phyloP scores from a whole-genome alignment of 2,888 invertebrate species.

The Celastrina argiolus region DNA sequence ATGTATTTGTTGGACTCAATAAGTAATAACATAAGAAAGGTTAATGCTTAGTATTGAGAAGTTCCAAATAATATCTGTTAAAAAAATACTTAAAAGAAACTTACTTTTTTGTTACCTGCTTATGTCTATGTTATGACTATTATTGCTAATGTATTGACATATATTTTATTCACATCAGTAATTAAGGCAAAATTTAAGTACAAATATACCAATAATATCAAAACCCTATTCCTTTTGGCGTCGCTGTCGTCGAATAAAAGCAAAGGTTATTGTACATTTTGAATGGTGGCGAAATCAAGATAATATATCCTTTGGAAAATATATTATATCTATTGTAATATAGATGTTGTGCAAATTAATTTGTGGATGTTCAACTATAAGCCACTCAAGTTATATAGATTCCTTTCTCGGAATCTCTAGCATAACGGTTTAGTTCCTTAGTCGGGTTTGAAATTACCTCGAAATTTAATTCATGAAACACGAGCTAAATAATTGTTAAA shows the following conservation, averaged over 20 bases:
- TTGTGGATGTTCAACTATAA: neutral
- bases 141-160: too few relatives aligned
- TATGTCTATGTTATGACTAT: too few relatives aligned
- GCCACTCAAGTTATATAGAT: neutral
- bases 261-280: too few relatives aligned
- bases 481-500: neutral
- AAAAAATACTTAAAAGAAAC: neutral
- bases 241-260: too few relatives aligned
- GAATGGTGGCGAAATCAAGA: neutral
- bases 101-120: too few relatives aligned
- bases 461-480: neutral
- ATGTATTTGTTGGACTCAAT: neutral
- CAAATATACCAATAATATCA: too few relatives aligned
- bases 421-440: neutral
- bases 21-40: neutral
- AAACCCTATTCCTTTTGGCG: too few relatives aligned
- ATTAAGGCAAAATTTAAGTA: too few relatives aligned
- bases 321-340: neutral
- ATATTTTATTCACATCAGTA: too few relatives aligned
- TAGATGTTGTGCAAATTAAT: neutral
- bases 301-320: too few relatives aligned
- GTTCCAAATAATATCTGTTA: neutral
- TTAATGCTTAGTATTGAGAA: neutral
- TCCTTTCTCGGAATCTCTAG: neutral
- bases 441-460: neutral